These are phyloP conservation scores for Turdus rufiventris DNA, from an alignment of 2,113 vertebrate species.

Conservation along the genomic window DNA sequence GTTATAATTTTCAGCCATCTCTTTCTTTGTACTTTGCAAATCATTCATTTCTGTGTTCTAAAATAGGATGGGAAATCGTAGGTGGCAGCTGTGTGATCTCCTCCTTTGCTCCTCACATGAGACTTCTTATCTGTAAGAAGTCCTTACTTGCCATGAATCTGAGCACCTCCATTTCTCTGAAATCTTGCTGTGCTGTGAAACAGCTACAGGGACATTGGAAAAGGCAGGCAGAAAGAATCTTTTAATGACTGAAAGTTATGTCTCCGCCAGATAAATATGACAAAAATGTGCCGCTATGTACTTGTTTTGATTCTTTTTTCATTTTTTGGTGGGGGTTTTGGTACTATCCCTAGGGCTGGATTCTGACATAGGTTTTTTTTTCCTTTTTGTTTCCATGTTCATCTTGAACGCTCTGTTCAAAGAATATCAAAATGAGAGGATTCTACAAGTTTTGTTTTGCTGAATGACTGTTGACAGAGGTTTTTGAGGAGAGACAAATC, in stretches of 20 bases:
- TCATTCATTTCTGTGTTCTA: rapidly evolving
- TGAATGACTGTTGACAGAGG: slow-evolving; percentile 34
- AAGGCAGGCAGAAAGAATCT: neutral
- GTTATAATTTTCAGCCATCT: neutral
- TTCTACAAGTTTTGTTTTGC: slow-evolving; percentile 35
- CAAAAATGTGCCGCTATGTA: neutral
- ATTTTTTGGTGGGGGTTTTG: neutral
- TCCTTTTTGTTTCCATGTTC: neutral
- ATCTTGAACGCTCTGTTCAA: neutral
- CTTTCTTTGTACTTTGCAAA: neutral
- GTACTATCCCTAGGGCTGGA: neutral
- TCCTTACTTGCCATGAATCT: neutral
- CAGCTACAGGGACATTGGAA: neutral
- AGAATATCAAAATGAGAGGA: neutral
- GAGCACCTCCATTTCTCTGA: neutral
- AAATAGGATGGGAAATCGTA: neutral
- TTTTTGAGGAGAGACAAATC: slow-evolving; percentile 55
- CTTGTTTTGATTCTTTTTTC: neutral
- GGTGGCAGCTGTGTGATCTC: neutral
- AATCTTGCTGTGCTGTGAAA: neutral
- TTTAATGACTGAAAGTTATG: neutral
- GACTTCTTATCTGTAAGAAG: neutral
- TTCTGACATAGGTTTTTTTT: neutral
- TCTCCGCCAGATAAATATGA: neutral
- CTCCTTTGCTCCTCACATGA: neutral